Base-by-base conservation (phyloP, 2,113 vertebrate genomes). In the Zosterops lateralis region DNA sequence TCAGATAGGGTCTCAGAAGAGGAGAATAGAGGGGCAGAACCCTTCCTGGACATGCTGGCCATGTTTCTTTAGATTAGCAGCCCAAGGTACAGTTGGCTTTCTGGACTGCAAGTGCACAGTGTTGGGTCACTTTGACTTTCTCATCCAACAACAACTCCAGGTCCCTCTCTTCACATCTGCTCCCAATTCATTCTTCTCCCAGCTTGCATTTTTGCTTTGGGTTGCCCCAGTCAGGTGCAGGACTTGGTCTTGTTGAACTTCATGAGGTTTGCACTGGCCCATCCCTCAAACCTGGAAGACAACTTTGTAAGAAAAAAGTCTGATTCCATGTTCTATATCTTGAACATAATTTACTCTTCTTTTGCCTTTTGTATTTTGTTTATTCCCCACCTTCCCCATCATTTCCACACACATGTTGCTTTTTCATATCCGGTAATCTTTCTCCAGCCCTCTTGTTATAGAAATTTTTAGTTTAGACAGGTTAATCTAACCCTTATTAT, bases 161-260 rank as follows among this genome's bases (percentile, higher is more conserved):
- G 11, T 40, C 9, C 24, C 34, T 67, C n/a, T 45, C n/a, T 31
- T 25, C 24, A 40, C 0, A 5, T 31, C 29, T 31, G 7, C 14
- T 68, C 24, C 34, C 24, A 61, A 40, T 54, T 11, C 8, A 8
- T 40, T 82, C 20, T 47, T 61, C 16, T 68, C 25, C n/a, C 38
- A 54, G 54, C 8, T 20, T 36, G 17, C 28, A 14, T 48, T 48
- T 68, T 40, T 42, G 12, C 12, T 75, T 75, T 53, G 6, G 3
- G 10, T 42, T 75, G 8, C 29, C 7, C 25, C 14, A 68, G 0
- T 2, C n/a, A 31, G 29, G 16, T 0, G 0, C n/a, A 61, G 19
- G 9, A 61, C 19, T 24, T 51, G 32, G 12, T 3, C 29, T 22
- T 48, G 20, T 26, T 67, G n/a, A 40, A 54, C n/a, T 40, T 61